phyloP scores from a whole-genome alignment of 2,113 vertebrate genomes.

The Notothenia rossii region DNA sequence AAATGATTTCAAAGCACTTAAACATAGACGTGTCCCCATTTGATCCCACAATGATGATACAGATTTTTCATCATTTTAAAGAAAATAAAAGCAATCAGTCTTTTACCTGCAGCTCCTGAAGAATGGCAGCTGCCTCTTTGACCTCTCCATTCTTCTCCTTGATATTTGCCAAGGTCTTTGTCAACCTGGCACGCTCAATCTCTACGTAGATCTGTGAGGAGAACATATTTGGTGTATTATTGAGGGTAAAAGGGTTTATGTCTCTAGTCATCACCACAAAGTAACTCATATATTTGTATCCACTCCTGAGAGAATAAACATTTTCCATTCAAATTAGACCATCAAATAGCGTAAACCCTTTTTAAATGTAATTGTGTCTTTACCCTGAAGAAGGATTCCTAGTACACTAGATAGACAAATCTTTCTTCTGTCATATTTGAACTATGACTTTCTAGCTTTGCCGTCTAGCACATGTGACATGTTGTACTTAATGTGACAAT shows the following conservation, averaged over 20 bases:
- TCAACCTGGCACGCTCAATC: constrained; percentile 96
- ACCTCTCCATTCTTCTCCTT: constrained; percentile 96
- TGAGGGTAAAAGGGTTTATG: background rate
- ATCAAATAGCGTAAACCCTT: background rate
- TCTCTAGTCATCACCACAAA: background rate
- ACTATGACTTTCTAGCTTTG: background rate
- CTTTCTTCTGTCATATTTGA: background rate
- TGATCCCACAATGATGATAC: background rate
- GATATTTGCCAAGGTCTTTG: constrained; percentile 93
- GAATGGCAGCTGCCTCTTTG: constrained; percentile 95
- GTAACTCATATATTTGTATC: background rate
- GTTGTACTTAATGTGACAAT: background rate
- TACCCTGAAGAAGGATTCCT: background rate
- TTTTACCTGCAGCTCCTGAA: constrained; percentile 95
- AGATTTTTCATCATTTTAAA: background rate
- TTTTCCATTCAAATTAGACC: background rate
- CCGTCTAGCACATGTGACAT: background rate
- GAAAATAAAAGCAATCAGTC: background rate
- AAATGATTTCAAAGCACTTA: background rate
- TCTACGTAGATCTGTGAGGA: constrained; percentile 95
- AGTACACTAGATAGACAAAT: background rate
- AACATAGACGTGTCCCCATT: background rate
- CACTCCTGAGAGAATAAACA: too few species aligned
- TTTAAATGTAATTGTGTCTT: background rate
- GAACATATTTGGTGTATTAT: constrained; percentile 1